Conservation (phyloP, 30 jellyfish, hydroid and myxozoan genomes). For the Chrysaora quinquecirrha region DNA sequence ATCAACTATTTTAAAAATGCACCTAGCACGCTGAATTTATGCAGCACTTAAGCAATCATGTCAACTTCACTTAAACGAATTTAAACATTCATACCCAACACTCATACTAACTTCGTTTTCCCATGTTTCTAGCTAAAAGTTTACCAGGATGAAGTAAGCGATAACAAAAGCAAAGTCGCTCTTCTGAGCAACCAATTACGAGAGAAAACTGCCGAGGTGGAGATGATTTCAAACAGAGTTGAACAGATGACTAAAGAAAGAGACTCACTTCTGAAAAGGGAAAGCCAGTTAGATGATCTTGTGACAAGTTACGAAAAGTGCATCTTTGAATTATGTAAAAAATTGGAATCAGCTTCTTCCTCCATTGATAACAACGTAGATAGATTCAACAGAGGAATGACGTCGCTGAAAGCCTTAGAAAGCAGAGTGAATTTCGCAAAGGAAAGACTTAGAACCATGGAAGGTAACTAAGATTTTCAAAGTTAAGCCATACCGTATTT, state of each 20-base stretch:
- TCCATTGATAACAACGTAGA: not conserved
- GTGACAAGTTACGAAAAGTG: not conserved
- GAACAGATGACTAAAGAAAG: not conserved
- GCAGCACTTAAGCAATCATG: too few relatives aligned
- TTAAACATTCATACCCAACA: too few relatives aligned
- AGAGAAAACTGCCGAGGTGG: constrained; percentile 40
- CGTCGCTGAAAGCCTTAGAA: constrained; percentile 17
- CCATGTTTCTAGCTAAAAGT: not conserved
- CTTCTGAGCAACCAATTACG: not conserved
- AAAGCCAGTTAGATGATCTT: not conserved
- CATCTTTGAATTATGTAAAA: not conserved
- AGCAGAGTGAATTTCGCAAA: constrained; percentile 53
- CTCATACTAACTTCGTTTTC: too few relatives aligned
- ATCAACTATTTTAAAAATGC: too few relatives aligned
- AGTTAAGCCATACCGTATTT: too few relatives aligned
- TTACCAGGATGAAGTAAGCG: not conserved
- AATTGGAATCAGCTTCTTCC: not conserved
- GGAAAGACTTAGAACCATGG: constrained; percentile 37
- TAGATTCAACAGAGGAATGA: constrained; percentile 12
- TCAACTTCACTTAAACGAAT: too few relatives aligned
- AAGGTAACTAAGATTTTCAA: constrained; percentile 46
- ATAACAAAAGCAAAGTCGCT: not conserved
- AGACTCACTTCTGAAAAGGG: not conserved
- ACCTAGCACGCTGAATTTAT: too few relatives aligned
- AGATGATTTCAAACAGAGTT: not conserved